Evolutionary conservation across 1,140 invertebrate genomes (phyloP), one percentile per base, ranked within the genome.

Genomic region (Drosophila rufa): DNA sequence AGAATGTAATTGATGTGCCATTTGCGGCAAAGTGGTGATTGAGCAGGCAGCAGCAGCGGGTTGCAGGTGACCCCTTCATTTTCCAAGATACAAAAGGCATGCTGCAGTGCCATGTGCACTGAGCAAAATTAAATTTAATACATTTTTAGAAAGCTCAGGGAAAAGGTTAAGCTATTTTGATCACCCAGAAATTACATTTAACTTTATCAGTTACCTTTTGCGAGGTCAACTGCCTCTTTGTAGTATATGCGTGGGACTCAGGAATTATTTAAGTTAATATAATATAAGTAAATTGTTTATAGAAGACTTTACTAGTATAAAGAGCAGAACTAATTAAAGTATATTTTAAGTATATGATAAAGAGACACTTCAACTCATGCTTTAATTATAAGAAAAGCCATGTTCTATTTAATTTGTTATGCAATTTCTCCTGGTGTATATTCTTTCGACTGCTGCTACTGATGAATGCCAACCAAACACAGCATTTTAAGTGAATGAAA

Each of bases 401-500:
- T 30, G 27, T 30, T 30, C 5, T 30, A 30, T 30, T 2, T 4
- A 12, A 6, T 25, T 17, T 51, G 1, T 11, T 0, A 1, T 7
- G 9, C 2, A 2, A 2, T 43, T 70, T 68, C 25, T n/a, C 33
- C 8, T 11, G 0, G n/a, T 70, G 67, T 30, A 25, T 33, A 15
- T 68, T 68, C 42, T 48, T 67, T 45, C 42, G 42, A 3, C 40
- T 64, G 40, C 46, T 25, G 25, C 33, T 25, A n/a, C 33, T 22
- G 48, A 77, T 69, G 64, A 56, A 56, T 56, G 36, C 30, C 53
- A 40, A 8, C 50, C 70, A 83, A 83, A 84, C 71, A 80, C 65
- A 60, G 77, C 66, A 87, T 86, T 79, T 87, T 87, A 89, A 87
- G 80, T 89, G 85, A 89, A 87, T 84, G 81, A 80, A 80, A 84